These are phyloP conservation scores for Sapayoa aenigma DNA, from an alignment of 2,113 vertebrate species.

Conservation along the genomic window DNA sequence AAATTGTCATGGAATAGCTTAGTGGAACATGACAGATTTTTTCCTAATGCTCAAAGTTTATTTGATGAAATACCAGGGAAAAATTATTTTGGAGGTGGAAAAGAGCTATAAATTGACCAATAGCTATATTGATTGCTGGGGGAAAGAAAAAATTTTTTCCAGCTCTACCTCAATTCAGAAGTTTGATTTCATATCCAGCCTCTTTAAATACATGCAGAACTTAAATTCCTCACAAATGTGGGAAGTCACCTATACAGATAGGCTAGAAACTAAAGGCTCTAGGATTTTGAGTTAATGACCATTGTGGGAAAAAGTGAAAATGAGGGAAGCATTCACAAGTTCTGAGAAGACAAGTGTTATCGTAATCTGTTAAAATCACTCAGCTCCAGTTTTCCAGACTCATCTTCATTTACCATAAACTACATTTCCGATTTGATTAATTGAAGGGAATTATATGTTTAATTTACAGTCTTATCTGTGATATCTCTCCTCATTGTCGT, in stretches of 20 bases:
- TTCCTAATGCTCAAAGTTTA: not conserved
- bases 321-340: not conserved
- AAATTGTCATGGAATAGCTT: not conserved
- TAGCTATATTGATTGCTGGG: not conserved
- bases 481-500: not conserved
- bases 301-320: not conserved
- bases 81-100: not conserved
- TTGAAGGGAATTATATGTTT: not conserved
- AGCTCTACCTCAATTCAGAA: not conserved
- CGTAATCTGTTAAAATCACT: not conserved
- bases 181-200: not conserved
- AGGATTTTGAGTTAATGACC: not conserved
- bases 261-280: not conserved
- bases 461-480: not conserved
- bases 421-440: not conserved
- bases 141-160: not conserved
- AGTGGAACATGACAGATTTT: not conserved
- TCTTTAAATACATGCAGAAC: not conserved
- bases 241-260: not conserved
- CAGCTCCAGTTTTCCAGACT: not conserved
- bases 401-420: not conserved
- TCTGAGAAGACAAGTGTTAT: not conserved
- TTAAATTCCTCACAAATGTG: not conserved
- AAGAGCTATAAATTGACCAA: not conserved
- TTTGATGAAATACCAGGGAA: not conserved